phyloP scores from a whole-genome alignment of 2,888 invertebrate genomes.

The Netelia inedita region DNA sequence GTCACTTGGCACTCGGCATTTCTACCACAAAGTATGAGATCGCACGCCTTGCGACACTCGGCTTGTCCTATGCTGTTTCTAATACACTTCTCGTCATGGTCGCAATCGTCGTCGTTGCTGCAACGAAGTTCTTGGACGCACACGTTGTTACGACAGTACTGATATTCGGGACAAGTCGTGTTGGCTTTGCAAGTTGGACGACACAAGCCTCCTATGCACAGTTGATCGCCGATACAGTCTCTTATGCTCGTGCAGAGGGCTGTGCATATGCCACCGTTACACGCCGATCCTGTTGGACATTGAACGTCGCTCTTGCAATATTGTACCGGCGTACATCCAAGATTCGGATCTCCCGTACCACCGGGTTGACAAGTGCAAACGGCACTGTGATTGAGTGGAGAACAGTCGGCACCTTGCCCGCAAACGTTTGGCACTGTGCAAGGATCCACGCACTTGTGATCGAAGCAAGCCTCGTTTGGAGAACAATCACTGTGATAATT shows the following conservation, averaged over 20 bases:
- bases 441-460: constrained; percentile 93
- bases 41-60: constrained; percentile 92
- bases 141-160: constrained; percentile 93
- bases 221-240: constrained; percentile 94
- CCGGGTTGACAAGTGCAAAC: constrained; percentile 94
- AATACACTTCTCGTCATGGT: constrained; percentile 90
- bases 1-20: constrained; percentile 92
- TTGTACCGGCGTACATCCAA: constrained; percentile 93
- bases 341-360: constrained; percentile 93
- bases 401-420: constrained; percentile 92
- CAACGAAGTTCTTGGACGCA: constrained; percentile 94
- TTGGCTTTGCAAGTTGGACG: constrained; percentile 93
- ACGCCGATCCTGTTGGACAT: constrained; percentile 94
- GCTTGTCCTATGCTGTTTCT: constrained; percentile 90
- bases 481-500: constrained; percentile 92
- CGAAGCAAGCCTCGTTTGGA: constrained; percentile 90
- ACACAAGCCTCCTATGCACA: constrained; percentile 94
- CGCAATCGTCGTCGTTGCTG: constrained; percentile 90
- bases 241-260: constrained; percentile 92
- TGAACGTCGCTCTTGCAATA: constrained; percentile 93
- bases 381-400: constrained; percentile 91
- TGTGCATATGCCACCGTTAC: constrained; percentile 93
- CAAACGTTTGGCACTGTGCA: constrained; percentile 93
- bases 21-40: constrained; percentile 91
- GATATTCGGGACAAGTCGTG: constrained; percentile 93